Percentiles rank a stretch among this genome's conserved stretches.
Conservation (phyloP, 2,113 vertebrate genomes). For the Oreochromis spilurus region DNA sequence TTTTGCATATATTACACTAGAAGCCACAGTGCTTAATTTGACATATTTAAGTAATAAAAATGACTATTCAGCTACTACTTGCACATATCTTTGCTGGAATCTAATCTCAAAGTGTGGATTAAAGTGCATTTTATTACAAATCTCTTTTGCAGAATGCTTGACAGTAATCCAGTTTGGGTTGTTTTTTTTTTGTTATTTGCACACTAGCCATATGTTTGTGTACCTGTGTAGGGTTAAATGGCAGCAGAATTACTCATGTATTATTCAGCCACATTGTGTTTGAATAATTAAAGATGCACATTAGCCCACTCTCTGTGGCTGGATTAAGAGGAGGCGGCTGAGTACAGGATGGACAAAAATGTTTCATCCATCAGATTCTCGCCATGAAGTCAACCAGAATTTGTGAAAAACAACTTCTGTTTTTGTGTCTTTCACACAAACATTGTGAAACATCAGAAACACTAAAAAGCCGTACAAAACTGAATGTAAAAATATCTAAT, state of each 20-base stretch:
- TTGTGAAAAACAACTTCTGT: background rate
- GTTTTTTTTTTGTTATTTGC: background rate
- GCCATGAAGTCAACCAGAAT: background rate
- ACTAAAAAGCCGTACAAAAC: background rate
- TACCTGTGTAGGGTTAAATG: background rate
- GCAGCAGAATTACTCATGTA: background rate
- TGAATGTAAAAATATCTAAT: background rate
- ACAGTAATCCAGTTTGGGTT: rapidly evolving
- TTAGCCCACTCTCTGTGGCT: constrained; percentile 4
- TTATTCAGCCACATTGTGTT: background rate
- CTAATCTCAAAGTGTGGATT: background rate
- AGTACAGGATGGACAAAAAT: background rate
- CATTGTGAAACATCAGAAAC: background rate
- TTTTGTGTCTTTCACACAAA: background rate
- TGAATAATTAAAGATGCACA: constrained; percentile 39
- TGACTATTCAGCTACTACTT: background rate
- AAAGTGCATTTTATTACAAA: background rate
- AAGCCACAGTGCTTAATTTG: background rate
- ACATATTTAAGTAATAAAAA: background rate
- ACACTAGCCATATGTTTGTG: background rate
- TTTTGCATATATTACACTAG: background rate
- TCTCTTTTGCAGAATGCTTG: background rate
- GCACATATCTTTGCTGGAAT: background rate
- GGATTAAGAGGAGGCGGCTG: background rate
- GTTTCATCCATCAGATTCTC: background rate